A percentile compares a stretch with the other conserved stretches of the same genome.
Evolutionary conservation across 2,797 vertebrate species (phyloP).

Genomic region (Macropus fuliginosus): DNA sequence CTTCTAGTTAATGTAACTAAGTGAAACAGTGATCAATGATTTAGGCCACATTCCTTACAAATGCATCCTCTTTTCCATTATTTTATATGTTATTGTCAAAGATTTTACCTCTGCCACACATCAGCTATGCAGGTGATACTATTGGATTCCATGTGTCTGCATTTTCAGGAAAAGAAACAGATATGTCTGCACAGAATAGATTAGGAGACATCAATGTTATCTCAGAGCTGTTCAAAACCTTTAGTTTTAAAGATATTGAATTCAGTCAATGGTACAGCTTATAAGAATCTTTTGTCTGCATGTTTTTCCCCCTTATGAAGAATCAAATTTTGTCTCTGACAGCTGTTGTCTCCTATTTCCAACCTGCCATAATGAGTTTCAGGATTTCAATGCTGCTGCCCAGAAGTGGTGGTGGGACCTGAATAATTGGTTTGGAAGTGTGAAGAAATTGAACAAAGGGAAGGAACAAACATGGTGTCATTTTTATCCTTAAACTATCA

Average conservation of each 20-base stretch:
- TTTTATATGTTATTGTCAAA: neutral
- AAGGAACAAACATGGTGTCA: slow-evolving; percentile 44
- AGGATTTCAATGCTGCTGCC: slow-evolving; percentile 58
- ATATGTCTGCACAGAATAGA: slow-evolving; percentile 24
- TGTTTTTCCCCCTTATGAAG: neutral
- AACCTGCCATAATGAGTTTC: slow-evolving; percentile 58
- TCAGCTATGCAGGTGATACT: neutral
- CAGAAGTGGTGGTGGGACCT: slow-evolving; percentile 38
- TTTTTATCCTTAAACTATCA: slow-evolving; percentile 49
- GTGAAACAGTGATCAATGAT: neutral
- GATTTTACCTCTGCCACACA: slow-evolving; percentile 5
- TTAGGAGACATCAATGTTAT: neutral
- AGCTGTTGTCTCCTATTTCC: slow-evolving; percentile 67
- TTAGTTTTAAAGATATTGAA: neutral
- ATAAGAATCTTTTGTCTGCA: neutral
- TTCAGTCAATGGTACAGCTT: slow-evolving; percentile 6
- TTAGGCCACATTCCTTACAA: neutral
- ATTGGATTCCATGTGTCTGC: neutral
- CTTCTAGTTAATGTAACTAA: neutral
- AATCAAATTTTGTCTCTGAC: slow-evolving; percentile 48
- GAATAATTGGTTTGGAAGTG: slow-evolving; percentile 64
- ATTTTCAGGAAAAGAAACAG: slow-evolving; percentile 2
- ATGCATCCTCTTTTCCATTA: slow-evolving; percentile 1
- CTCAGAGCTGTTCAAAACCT: slow-evolving; percentile 39
- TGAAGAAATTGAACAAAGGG: slow-evolving; percentile 57